phyloP scores from a whole-genome alignment of 2,797 vertebrate genomes.

The Halcyon smyrnensis region DNA sequence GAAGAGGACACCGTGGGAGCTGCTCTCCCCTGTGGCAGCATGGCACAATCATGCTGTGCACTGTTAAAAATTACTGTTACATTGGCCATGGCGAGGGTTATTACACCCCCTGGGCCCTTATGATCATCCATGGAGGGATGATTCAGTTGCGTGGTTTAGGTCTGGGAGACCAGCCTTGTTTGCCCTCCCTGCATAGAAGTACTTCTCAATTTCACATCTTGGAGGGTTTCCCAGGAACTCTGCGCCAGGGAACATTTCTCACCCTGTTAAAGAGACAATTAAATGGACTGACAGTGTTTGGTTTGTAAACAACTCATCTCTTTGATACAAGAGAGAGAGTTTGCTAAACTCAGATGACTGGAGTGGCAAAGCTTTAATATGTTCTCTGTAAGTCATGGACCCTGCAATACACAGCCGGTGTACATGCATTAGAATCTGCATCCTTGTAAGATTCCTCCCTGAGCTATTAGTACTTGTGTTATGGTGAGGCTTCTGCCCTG shows the following conservation, averaged over 20 bases:
- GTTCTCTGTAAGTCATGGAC: rapidly evolving
- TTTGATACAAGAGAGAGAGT: not conserved
- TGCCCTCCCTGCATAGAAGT: not conserved
- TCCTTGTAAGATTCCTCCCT: not conserved
- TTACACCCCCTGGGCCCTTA: not conserved
- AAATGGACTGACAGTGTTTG: slow-evolving; percentile 19
- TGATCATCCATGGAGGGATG: not conserved
- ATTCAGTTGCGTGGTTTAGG: not conserved
- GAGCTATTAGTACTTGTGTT: not conserved
- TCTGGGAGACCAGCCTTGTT: not conserved
- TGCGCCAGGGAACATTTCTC: slow-evolving; percentile 49
- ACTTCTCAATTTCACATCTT: slow-evolving; percentile 39
- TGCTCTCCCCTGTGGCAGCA: not conserved
- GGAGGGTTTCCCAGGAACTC: slow-evolving; percentile 42
- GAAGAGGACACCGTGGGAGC: rapidly evolving
- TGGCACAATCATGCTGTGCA: not conserved
- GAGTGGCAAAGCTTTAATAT: not conserved
- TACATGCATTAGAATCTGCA: rapidly evolving
- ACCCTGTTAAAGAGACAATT: slow-evolving; percentile 39
- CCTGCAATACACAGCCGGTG: not conserved
- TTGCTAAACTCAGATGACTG: not conserved
- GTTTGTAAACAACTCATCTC: slow-evolving; percentile 34
- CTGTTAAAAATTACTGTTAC: not conserved
- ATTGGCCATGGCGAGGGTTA: rapidly evolving
- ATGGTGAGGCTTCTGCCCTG: not conserved